Base-by-base conservation (phyloP, 2,888 invertebrate species). In the Aphodius sticticus region DNA sequence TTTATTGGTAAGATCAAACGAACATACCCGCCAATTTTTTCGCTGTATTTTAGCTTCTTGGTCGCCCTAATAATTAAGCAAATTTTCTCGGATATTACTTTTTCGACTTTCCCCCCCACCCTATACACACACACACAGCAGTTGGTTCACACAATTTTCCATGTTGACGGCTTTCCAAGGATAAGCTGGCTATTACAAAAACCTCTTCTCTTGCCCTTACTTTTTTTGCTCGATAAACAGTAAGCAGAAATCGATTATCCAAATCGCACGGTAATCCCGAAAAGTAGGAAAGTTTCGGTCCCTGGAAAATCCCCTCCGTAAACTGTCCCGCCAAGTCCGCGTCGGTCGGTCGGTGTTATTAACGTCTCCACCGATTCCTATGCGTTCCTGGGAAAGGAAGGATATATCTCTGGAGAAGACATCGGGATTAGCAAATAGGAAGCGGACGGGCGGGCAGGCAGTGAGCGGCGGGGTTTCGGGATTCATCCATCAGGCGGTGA, bases 401-500 rank as follows among this genome's bases (percentile, higher is more conserved):
- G 53, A 53, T 53, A 53, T 53, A 53, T 53, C 53, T 53, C 53
- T 12, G 53, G 9, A 53, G 53, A 9, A 53, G 53, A 53, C 53
- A 5, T 53, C 53, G 53, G 53, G 53, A 53, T 53, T 53, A 53
- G 53, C 53, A 53, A 53, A 53, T 53, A 53, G 53, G 53, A 53
- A 53, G 53, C 53, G 37, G 74, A 74, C 36, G n/a, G 36, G 74
- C 36, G 74, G 37, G 37, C 26, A 74, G 37, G 53, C 53, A 53
- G 53, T 53, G 53, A 53, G 53, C 53, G 53, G 53, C 53, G 53
- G 53, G 53, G 37, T 14, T 74, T 35, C 35, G 35, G 74, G 74
- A 74, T 74, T 74, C 74, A 74, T 74, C 74, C 37, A 37, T 74
- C 74, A 74, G 74, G 74, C 35, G 74, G n/a, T 74, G 36, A 53